Percentiles rank a stretch among this genome's conserved stretches.
Conservation (phyloP, 2,113 vertebrate genomes). For the Aleadryas rufinucha region DNA sequence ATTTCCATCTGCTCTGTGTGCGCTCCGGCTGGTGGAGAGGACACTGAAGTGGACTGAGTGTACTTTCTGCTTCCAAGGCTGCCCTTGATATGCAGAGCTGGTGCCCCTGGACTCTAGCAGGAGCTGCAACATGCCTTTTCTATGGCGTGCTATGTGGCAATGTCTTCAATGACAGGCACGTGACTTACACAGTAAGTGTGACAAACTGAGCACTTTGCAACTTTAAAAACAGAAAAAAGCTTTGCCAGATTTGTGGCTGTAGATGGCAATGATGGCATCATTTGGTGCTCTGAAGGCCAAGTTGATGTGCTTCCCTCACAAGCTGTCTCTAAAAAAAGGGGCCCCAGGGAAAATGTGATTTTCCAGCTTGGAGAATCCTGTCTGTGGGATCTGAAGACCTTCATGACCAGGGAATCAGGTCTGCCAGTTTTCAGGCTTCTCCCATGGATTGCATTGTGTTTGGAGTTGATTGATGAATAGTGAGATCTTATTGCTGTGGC, state of each 20-base stretch:
- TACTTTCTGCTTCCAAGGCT: not conserved
- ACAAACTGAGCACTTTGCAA: not conserved
- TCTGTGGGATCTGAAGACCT: not conserved
- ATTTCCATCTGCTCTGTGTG: not conserved
- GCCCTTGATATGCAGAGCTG: not conserved
- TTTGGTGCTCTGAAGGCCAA: not conserved
- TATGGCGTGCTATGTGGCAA: accelerated
- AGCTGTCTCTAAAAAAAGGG: not conserved
- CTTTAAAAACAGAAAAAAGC: not conserved
- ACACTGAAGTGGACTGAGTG: not conserved
- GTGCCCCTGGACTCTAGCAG: not conserved
- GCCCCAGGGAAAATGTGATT: not conserved
- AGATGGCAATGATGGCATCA: not conserved
- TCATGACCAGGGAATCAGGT: not conserved
- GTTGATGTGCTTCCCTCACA: not conserved
- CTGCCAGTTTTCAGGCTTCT: not conserved
- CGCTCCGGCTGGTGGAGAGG: not conserved
- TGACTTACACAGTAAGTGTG: not conserved
- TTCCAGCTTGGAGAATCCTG: not conserved
- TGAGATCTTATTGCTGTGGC: not conserved
- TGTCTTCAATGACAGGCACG: not conserved
- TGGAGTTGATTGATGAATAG: not conserved
- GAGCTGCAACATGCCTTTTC: not conserved
- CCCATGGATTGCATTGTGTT: not conserved
- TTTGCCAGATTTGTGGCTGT: not conserved